These are phyloP conservation scores for Melieria crassipennis DNA, from an alignment of 2,888 invertebrate species.

Conservation along the genomic window DNA sequence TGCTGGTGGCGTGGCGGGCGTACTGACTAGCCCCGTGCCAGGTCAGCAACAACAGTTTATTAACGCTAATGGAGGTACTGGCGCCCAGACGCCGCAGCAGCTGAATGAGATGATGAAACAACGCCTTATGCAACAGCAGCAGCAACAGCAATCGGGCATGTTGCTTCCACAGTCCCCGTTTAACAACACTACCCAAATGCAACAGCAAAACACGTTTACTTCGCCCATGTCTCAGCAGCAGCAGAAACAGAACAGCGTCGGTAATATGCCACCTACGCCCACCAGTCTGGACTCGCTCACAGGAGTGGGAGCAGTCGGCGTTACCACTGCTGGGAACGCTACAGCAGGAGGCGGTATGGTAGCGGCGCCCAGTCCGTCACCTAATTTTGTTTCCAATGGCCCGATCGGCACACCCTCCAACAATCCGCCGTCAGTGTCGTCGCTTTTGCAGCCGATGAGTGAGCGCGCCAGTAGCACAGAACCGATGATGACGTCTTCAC, in stretches of 20 bases:
- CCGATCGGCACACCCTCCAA: slow-evolving; percentile 68
- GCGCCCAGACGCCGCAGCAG: slow-evolving; percentile 57
- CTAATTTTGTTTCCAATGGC: slow-evolving; percentile 65
- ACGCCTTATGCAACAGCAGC: slow-evolving; percentile 64
- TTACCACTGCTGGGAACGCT: slow-evolving; percentile 39
- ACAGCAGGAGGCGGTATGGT: slow-evolving; percentile 57
- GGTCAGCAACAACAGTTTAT: slow-evolving; percentile 61
- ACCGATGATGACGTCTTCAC: slow-evolving; percentile 64
- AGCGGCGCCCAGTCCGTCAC: slow-evolving; percentile 67
- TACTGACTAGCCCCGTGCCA: slow-evolving; percentile 59
- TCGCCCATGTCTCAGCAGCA: slow-evolving; percentile 46
- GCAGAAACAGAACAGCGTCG: slow-evolving; percentile 43
- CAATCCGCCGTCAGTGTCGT: slow-evolving; percentile 72
- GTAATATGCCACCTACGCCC: slow-evolving; percentile 68
- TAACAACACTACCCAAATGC: slow-evolving; percentile 51
- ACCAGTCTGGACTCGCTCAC: slow-evolving; percentile 67
- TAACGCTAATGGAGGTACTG: slow-evolving; percentile 71
- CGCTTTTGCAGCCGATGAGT: slow-evolving; percentile 69
- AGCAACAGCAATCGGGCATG: slow-evolving; percentile 40
- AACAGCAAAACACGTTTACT: slow-evolving; percentile 55
- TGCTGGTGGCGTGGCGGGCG: slow-evolving; percentile 49
- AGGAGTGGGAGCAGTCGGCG: slow-evolving; percentile 40
- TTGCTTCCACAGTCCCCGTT: slow-evolving; percentile 48
- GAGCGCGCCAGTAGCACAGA: slow-evolving; percentile 67
- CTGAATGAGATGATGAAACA: slow-evolving; percentile 73